Evolutionary conservation across 1,140 invertebrate species (phyloP).

Genomic region (Helicorthomorpha holstii): DNA sequence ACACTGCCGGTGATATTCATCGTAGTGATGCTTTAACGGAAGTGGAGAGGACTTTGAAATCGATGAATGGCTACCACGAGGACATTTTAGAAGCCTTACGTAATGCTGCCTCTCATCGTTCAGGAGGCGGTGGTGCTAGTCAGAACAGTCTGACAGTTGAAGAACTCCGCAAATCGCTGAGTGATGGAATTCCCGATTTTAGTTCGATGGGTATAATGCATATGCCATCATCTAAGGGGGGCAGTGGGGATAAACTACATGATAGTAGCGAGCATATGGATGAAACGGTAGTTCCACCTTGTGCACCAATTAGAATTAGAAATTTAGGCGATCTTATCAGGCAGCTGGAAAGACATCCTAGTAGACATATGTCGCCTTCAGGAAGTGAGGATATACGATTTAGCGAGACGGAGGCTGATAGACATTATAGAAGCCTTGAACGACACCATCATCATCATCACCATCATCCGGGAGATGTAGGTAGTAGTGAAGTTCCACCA

Average conservation of each 20-base stretch:
- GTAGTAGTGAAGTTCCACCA: constrained; percentile 31
- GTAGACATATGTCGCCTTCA: constrained; percentile 63
- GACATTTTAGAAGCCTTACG: constrained; percentile 73
- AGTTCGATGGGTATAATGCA: constrained; percentile 18
- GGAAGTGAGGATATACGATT: constrained; percentile 79
- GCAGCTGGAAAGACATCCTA: constrained; percentile 72
- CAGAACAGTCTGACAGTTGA: constrained; percentile 13
- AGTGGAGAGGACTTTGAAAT: constrained; percentile 65
- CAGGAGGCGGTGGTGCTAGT: too few species aligned
- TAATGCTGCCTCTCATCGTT: constrained; percentile 53
- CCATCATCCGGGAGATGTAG: constrained; percentile 37
- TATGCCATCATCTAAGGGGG: neutral
- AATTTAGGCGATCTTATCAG: constrained; percentile 79
- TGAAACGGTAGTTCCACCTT: constrained; percentile 21
- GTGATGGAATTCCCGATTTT: constrained; percentile 17
- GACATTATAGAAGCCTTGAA: too few species aligned
- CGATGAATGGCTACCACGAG: constrained; percentile 79
- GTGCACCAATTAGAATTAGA: constrained; percentile 45
- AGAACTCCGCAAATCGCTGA: constrained; percentile 15
- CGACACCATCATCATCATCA: too few species aligned
- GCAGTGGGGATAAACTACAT: constrained; percentile 44
- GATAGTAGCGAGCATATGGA: constrained; percentile 30
- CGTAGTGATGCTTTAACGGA: constrained; percentile 28
- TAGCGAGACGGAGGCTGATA: constrained; percentile 76
- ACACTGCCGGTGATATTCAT: constrained; percentile 22